These are phyloP conservation scores for Junonia oenone DNA, from an alignment of 2,888 invertebrate species.

Conservation along the genomic window DNA sequence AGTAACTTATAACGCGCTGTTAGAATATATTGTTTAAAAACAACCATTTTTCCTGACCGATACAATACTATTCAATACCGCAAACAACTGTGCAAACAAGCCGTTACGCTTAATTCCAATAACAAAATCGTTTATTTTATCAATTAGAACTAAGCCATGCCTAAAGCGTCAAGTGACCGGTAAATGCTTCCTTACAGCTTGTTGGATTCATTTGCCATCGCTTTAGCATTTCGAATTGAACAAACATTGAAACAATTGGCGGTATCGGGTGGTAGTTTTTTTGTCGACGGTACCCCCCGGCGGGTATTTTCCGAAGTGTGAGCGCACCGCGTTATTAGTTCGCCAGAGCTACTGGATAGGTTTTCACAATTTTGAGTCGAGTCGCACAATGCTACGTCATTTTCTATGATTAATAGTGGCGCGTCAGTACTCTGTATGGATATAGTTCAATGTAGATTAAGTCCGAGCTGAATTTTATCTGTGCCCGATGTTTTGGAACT, in stretches of 20 bases:
- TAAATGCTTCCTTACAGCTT: neutral
- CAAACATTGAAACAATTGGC: constrained; percentile 24
- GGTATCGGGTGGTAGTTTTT: constrained; percentile 31
- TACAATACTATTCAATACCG: neutral
- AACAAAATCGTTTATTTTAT: neutral
- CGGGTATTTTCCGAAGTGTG: constrained; percentile 65
- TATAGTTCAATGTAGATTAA: constrained; percentile 31
- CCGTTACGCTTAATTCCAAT: neutral
- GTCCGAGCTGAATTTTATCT: constrained; percentile 26
- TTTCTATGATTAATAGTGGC: constrained; percentile 75
- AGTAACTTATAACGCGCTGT: neutral
- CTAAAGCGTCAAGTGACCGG: neutral
- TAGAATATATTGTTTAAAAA: constrained; percentile 8
- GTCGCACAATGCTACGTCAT: constrained; percentile 68
- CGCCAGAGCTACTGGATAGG: constrained; percentile 61
- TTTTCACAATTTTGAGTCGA: constrained; percentile 76
- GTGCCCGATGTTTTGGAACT: constrained; percentile 5
- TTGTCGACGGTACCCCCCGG: constrained; percentile 57
- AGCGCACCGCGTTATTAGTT: constrained; percentile 68
- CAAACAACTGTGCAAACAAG: neutral
- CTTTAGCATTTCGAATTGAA: constrained; percentile 14
- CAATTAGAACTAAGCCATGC: neutral
- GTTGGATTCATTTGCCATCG: constrained; percentile 8
- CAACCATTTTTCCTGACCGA: neutral
- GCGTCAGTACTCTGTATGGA: constrained; percentile 37